Base-by-base conservation (phyloP, 2,888 invertebrate genomes). In the Drosophila borborema region DNA sequence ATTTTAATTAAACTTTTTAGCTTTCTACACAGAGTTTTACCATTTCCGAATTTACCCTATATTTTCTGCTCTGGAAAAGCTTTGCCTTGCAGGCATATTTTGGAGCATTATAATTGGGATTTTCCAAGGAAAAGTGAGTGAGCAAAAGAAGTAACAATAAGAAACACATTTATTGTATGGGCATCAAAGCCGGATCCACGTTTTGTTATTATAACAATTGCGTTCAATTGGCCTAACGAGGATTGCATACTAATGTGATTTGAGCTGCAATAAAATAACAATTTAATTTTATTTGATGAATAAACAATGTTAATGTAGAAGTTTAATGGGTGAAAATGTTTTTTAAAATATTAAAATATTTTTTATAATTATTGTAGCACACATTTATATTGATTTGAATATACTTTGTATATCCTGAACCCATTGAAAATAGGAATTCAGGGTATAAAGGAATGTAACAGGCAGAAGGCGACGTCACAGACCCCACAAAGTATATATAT, bases 161-260 rank as follows among this genome's bases (percentile, higher is more conserved):
- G 20, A 36, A 59, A 46, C 16, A 34, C n/a, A 58, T 45, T 34
- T 20, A 45, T 12, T 59, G n/a, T 16, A 23, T 46, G 36, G 12
- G 58, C 36, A 59, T 12, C 23, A 0, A n/a, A 59, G 31, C 46
- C 58, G 58, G 46, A 46, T 46, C 23, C 34, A 23, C 58, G 36
- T n/a, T 36, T 3, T 36, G 12, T 7, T 36, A 49, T 49, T 4
- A 34, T 2, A 36, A 36, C 36, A 23, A 46, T 46, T 36, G 36
- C 12, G 23, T 9, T 2, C 34, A 23, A 3, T 46, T 45, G 45
- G 34, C 16, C 3, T 34, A 34, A 31, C 56, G 41, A 20, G 43
- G 9, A 45, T 34, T 56, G 55, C 31, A 31, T 31, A 16, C 34
- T 45, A 43, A 43, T 34, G 10, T 20, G 14, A 9, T 9, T 34